Base-by-base conservation (phyloP, 2,113 vertebrate species). In the Dipodomys stephensi region DNA sequence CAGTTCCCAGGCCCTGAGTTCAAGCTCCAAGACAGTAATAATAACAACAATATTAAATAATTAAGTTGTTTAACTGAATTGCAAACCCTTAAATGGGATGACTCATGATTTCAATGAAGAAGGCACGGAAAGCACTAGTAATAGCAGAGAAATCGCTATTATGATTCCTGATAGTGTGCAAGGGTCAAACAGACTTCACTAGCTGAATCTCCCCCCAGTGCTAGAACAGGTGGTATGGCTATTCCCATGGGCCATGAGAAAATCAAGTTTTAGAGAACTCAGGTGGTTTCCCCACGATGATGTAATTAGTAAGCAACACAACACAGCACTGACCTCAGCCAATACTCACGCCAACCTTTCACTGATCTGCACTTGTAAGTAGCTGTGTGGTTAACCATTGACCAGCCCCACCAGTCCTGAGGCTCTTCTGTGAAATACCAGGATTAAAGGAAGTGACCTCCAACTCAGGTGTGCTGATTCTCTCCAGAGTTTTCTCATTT, bases 71-170 rank as follows among this genome's bases (percentile, higher is more conserved):
- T 82, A 67, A 44, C 23, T 87, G n/a, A 68, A 30, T 78, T 69
- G 83, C n/a, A 76, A 57, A 69, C 39, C 30, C 46, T 88, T 65
- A 78, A 87, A 53, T 6, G 95, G 71, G 9, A 81, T 81, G 60
- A n/a, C 23, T 67, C 39, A 30, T 25, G 11, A 35, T 76, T 90
- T 35, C n/a, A 39, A 64, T 49, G 72, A 92, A 60, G 23, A 85
- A 65, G 15, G 16, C 27, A 67, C 13, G 23, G 25, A 83, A 90
- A 71, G 16, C 44, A 49, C 12, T 12, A 65, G 46, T 65, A 64
- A 73, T 0, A 62, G 72, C 67, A 57, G 46, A 81, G 32, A 73
- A 49, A 83, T 12, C 46, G 53, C 2, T 11, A 6, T 9, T 2
- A 1, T 13, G 53, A 53, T 27, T 23, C 35, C 25, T 44, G 46